A percentile compares a stretch with the other conserved stretches of the same genome.
Conservation (phyloP, 2,888 invertebrate species). For the Diplolepis rosae region DNA sequence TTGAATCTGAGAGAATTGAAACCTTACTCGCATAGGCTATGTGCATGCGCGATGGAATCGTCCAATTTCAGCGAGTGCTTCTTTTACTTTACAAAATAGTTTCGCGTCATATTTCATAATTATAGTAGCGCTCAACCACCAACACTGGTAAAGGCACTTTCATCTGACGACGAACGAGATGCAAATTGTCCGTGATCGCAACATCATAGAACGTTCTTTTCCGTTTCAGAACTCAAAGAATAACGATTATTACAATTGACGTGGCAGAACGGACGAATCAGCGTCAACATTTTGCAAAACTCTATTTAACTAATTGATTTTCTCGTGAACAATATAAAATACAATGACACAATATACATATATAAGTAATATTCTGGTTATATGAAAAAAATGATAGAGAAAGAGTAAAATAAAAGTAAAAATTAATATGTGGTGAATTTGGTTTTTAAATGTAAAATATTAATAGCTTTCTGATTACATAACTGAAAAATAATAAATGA, state of each 20-base stretch:
- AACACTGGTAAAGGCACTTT: not conserved
- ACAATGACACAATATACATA: no score
- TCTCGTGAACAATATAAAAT: no score
- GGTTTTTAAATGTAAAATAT: no score
- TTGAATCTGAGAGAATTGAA: not conserved
- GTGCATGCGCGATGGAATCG: conserved; percentile 7
- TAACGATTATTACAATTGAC: conserved; percentile 16
- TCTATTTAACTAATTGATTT: not conserved
- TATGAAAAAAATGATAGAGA: no score
- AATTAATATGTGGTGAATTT: no score
- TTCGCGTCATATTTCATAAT: conserved; percentile 26
- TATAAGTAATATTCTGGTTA: no score
- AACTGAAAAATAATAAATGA: no score
- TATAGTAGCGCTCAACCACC: not conserved
- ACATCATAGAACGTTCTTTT: conserved; percentile 5
- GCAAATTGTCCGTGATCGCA: conserved; percentile 16
- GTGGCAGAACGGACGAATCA: not conserved
- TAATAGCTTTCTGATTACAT: no score
- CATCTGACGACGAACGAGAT: not conserved
- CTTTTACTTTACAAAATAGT: not conserved
- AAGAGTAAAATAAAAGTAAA: no score
- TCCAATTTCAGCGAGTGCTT: conserved; percentile 28
- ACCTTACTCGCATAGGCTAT: not conserved
- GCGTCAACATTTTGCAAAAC: not conserved
- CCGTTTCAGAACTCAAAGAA: conserved; percentile 3